These are phyloP conservation scores for Coelopa pilipes DNA, from an alignment of 2,888 invertebrate genomes.

Conservation along the genomic window DNA sequence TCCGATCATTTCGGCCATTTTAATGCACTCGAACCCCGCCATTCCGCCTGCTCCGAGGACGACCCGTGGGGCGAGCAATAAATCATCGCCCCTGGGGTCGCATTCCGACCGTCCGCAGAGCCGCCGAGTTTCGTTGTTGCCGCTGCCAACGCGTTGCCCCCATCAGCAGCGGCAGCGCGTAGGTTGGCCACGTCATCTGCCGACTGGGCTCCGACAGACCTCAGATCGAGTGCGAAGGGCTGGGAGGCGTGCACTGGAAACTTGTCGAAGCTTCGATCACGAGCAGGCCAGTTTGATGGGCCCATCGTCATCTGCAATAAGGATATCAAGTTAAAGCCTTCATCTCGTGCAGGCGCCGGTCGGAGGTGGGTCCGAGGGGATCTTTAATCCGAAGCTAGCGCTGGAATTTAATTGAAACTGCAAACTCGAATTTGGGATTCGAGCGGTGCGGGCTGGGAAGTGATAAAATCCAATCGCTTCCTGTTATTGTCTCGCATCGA, in stretches of 20 bases:
- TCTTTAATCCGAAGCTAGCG: background rate
- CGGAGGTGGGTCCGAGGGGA: background rate
- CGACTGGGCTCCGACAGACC: no score
- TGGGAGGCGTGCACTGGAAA: background rate
- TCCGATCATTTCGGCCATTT: no score
- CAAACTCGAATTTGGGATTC: conserved; percentile 17
- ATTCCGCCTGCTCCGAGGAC: no score
- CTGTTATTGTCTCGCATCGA: conserved; percentile 37
- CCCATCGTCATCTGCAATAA: background rate
- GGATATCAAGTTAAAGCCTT: no score
- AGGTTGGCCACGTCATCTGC: no score
- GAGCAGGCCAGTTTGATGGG: background rate
- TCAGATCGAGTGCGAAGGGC: background rate
- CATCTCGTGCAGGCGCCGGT: background rate
- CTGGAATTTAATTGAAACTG: conserved; percentile 38
- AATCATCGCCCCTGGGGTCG: no score
- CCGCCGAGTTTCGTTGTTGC: no score
- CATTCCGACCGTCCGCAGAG: no score
- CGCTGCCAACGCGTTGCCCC: no score
- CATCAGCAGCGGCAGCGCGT: no score
- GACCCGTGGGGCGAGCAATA: no score
- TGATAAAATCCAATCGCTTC: conserved; percentile 39
- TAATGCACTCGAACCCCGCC: no score
- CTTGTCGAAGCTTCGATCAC: background rate
- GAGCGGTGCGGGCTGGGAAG: conserved; percentile 15